phyloP scores from a whole-genome alignment of 2,113 vertebrate species.

The Bagarius yarrelli region DNA sequence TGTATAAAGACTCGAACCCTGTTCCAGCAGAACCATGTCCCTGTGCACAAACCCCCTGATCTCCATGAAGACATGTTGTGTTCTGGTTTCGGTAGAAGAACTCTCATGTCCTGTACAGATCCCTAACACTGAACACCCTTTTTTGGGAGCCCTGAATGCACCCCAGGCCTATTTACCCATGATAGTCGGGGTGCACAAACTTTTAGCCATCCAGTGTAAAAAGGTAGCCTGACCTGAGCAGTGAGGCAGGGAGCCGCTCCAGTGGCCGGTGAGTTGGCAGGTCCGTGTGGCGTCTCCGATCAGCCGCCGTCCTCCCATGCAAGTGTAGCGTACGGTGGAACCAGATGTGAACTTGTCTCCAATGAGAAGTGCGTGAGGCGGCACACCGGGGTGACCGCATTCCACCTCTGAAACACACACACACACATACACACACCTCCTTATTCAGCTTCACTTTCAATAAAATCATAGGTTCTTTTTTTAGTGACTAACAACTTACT shows the following conservation, averaged over 20 bases:
- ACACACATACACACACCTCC: neutral
- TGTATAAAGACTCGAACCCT: neutral
- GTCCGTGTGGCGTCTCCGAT: slow-evolving; percentile 84
- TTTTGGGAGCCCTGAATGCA: too few relatives aligned
- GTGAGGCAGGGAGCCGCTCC: slow-evolving; percentile 92
- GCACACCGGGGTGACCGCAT: slow-evolving; percentile 89
- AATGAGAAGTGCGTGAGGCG: slow-evolving; percentile 81
- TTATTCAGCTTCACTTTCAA: too few relatives aligned
- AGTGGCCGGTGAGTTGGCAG: slow-evolving; percentile 91
- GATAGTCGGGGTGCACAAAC: neutral
- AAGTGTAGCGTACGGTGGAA: slow-evolving; percentile 86
- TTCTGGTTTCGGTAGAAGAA: neutral
- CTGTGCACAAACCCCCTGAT: too few relatives aligned
- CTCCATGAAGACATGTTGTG: neutral
- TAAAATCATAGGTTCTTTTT: neutral
- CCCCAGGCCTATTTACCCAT: too few relatives aligned
- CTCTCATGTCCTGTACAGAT: too few relatives aligned
- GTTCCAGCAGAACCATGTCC: neutral
- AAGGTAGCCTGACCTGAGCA: slow-evolving; percentile 83
- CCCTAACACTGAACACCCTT: neutral
- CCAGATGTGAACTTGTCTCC: slow-evolving; percentile 94
- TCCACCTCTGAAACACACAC: slow-evolving; percentile 82
- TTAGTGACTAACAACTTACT: too few relatives aligned
- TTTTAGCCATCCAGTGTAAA: neutral
- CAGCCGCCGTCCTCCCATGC: slow-evolving; percentile 80